phyloP scores from a whole-genome alignment of 2,113 vertebrate genomes.

The Actenoides hombroni region DNA sequence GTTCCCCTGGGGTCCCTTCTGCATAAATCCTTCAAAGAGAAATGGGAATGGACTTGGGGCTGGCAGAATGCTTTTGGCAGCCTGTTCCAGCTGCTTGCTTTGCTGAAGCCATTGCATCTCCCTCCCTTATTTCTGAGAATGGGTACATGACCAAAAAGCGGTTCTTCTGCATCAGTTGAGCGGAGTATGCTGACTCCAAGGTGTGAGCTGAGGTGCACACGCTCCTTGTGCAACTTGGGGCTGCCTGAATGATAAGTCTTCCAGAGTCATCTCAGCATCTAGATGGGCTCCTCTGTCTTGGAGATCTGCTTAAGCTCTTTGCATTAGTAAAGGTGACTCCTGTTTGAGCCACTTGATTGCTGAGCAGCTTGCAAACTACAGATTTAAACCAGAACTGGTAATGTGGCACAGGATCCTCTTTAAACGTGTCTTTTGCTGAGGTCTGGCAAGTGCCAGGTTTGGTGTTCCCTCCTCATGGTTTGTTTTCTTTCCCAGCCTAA shows the following conservation, averaged over 20 bases:
- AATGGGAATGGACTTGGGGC: background rate
- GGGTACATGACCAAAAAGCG: background rate
- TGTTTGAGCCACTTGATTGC: background rate
- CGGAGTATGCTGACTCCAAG: background rate
- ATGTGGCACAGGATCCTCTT: background rate
- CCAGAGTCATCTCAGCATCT: background rate
- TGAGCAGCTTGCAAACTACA: background rate
- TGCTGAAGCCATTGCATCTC: background rate
- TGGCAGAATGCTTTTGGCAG: background rate
- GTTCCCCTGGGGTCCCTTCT: background rate
- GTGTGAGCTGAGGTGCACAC: accelerated
- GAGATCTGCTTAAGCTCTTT: background rate
- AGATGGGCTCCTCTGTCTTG: background rate
- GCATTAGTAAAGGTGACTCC: background rate
- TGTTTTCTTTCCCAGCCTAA: background rate
- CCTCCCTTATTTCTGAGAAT: background rate
- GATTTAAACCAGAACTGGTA: background rate
- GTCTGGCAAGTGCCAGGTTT: background rate
- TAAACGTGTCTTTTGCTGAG: background rate
- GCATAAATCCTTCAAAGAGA: background rate
- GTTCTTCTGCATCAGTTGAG: background rate
- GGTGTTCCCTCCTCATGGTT: background rate
- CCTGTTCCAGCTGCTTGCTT: background rate
- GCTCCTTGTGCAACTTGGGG: accelerated
- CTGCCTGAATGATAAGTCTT: background rate